Percentiles rank a stretch among this genome's conserved stretches.
These are phyloP conservation scores for Gymnarchus niloticus DNA, from an alignment of 2,113 vertebrate species.

Conservation along the genomic window DNA sequence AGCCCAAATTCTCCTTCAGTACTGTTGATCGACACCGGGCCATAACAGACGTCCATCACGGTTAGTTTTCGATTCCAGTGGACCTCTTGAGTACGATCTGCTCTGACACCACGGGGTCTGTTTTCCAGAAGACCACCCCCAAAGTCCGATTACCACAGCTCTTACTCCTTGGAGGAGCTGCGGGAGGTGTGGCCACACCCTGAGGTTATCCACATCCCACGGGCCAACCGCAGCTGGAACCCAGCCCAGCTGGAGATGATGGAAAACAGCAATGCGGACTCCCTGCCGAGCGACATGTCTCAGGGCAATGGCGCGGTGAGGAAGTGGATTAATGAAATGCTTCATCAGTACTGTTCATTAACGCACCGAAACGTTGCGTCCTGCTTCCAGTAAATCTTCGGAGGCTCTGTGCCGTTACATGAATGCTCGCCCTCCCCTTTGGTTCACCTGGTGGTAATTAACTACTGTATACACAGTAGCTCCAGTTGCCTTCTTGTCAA, in stretches of 20 bases:
- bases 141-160: conserved; percentile 34
- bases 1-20: background rate
- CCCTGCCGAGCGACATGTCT: conserved; percentile 32
- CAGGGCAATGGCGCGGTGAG: conserved; percentile 58
- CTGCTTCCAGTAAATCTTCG: background rate
- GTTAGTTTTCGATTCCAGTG: background rate
- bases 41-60: background rate
- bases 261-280: conserved; percentile 34
- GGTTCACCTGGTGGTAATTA: background rate
- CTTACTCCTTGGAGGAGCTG: conserved; percentile 40
- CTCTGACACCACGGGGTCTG: background rate
- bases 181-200: conserved; percentile 43
- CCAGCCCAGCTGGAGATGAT: conserved; percentile 51
- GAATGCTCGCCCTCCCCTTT: background rate
- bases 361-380: too few species aligned
- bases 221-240: conserved; percentile 40
- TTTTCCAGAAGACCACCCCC: conserved; percentile 22
- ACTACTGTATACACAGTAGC: background rate
- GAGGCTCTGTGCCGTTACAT: background rate
- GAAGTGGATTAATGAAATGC: background rate
- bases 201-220: conserved; percentile 51
- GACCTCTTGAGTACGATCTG: background rate
- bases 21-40: background rate
- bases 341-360: background rate
- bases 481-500: background rate